Evolutionary conservation across 2,113 vertebrate genomes (phyloP).

Genomic region (Pleuronectes platessa): DNA sequence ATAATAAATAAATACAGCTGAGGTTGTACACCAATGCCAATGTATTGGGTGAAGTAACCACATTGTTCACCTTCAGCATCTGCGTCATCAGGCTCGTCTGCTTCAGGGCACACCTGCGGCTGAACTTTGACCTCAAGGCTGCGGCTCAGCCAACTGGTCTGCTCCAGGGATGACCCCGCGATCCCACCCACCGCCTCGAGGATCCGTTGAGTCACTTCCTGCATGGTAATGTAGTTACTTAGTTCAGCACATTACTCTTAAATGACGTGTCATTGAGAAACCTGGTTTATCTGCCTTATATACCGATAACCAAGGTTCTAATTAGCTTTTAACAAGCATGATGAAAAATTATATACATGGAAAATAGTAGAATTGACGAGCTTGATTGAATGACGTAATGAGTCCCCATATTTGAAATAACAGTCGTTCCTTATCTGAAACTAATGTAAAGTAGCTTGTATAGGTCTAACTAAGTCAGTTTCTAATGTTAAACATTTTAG

Average conservation of each 20-base stretch:
- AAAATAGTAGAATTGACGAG: not conserved
- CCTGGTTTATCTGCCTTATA: too few relatives aligned
- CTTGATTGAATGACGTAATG: too few relatives aligned
- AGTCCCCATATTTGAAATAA: too few relatives aligned
- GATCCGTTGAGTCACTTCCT: slow-evolving; percentile 96
- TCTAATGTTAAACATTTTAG: too few relatives aligned
- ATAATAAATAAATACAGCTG: too few relatives aligned
- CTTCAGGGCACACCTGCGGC: slow-evolving; percentile 89
- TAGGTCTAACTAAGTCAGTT: too few relatives aligned
- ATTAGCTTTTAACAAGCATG: not conserved
- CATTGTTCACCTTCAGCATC: slow-evolving; percentile 80
- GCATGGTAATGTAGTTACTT: not conserved
- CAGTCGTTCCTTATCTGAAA: too few relatives aligned
- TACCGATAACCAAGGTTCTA: not conserved
- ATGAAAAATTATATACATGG: not conserved
- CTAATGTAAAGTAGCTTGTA: too few relatives aligned
- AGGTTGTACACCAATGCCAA: too few relatives aligned
- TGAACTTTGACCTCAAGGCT: slow-evolving; percentile 97
- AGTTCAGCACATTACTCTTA: not conserved
- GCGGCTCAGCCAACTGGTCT: slow-evolving; percentile 98
- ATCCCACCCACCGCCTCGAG: slow-evolving; percentile 92
- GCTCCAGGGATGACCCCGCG: slow-evolving; percentile 95
- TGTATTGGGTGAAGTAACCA: slow-evolving; percentile 74
- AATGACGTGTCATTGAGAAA: not conserved
- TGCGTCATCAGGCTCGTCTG: slow-evolving; percentile 79